phyloP scores from a whole-genome alignment of 2,888 invertebrate species.

The Drosophila meridionalis region DNA sequence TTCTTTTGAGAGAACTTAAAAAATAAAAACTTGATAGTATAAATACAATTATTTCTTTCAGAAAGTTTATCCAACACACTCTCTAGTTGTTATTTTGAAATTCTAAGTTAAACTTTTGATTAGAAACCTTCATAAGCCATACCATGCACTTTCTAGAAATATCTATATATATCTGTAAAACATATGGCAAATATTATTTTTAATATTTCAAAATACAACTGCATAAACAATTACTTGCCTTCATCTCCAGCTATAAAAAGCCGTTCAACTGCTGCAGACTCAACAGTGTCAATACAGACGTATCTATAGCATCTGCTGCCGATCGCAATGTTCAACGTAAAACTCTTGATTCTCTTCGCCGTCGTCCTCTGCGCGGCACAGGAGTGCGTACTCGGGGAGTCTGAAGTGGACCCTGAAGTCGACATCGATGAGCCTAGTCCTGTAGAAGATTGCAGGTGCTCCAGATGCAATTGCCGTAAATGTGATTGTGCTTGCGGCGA shows the following conservation, averaged over 20 bases:
- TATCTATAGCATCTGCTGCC: neutral
- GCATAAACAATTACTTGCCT: slow-evolving; percentile 41
- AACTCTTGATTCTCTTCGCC: slow-evolving; percentile 53
- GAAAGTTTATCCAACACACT: neutral
- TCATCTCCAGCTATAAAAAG: slow-evolving; percentile 41
- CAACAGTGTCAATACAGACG: neutral
- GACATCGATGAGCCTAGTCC: rapidly evolving
- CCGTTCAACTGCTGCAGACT: neutral
- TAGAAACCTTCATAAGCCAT: too few species aligned
- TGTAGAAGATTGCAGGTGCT: neutral
- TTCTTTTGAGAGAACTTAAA: too few species aligned
- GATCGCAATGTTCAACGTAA: slow-evolving; percentile 50
- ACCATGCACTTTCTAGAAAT: too few species aligned
- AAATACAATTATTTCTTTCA: neutral
- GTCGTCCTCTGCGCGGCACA: slow-evolving; percentile 42
- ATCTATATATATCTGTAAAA: neutral
- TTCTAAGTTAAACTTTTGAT: too few species aligned
- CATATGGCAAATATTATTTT: neutral
- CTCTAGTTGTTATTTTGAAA: too few species aligned
- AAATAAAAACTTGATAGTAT: too few species aligned
- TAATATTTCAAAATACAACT: slow-evolving; percentile 37
- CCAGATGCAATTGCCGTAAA: neutral
- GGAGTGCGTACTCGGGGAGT: slow-evolving; percentile 9
- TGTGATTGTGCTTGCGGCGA: neutral
- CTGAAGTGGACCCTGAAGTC: neutral